Percentiles rank a stretch among this genome's conserved stretches.
phyloP scores from a whole-genome alignment of 2,888 invertebrate genomes.

The Lordiphosa andalusiaca region DNA sequence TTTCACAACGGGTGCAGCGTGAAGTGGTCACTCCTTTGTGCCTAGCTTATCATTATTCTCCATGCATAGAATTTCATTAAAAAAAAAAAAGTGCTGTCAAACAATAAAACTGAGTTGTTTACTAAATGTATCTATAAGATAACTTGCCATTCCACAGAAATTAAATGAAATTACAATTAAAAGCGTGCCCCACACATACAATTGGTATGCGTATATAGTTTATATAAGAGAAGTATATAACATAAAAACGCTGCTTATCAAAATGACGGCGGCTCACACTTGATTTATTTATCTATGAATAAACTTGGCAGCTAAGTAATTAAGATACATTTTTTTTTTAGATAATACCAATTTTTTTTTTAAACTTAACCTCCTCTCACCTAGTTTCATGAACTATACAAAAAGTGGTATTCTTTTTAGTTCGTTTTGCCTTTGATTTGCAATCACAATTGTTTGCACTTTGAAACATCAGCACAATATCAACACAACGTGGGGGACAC shows the following conservation, averaged over 20 bases:
- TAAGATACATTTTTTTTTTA: slow-evolving; percentile 2
- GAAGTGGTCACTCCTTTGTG: slow-evolving; percentile 8
- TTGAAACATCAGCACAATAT: slow-evolving; percentile 39
- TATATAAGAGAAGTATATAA: slow-evolving; percentile 8
- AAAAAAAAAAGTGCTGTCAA: slow-evolving; percentile 11
- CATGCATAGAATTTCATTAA: slow-evolving; percentile 32
- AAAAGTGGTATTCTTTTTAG: slow-evolving; percentile 9
- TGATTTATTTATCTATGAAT: slow-evolving; percentile 16
- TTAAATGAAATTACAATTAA: too few relatives aligned
- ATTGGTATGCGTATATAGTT: too few relatives aligned
- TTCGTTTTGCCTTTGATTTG: slow-evolving; percentile 27
- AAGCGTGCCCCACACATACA: too few relatives aligned
- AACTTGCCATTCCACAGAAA: slow-evolving; percentile 3
- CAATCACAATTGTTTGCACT: slow-evolving; percentile 57
- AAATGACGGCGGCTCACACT: slow-evolving; percentile 11
- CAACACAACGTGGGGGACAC: slow-evolving; percentile 36
- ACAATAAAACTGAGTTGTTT: slow-evolving; percentile 14
- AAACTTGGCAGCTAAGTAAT: slow-evolving; percentile 9
- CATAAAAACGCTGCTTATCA: slow-evolving; percentile 11
- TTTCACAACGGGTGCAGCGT: slow-evolving; percentile 15
- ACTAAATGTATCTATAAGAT: slow-evolving; percentile 20
- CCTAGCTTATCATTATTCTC: slow-evolving; percentile 21
- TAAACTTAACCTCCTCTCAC: neutral
- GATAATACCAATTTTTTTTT: neutral
- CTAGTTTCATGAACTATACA: slow-evolving; percentile 6